Base-by-base conservation (phyloP, 2,888 invertebrate species). In the Drymonia ruficornis region DNA sequence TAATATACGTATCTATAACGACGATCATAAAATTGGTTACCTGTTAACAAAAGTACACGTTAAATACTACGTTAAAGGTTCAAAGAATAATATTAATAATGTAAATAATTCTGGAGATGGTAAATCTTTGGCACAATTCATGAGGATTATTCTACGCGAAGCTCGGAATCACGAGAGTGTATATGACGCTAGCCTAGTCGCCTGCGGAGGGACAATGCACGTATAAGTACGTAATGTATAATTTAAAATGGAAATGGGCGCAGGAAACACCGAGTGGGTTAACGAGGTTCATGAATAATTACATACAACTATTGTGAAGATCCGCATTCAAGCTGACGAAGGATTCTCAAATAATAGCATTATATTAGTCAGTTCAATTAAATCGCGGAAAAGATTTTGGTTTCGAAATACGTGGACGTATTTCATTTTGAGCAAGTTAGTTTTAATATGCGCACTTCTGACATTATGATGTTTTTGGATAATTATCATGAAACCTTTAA, bases 91-190 rank as follows among this genome's bases (percentile, higher is more conserved):
- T 59, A 49, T 49, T 45, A 51, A 19, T 43, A 19, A 18, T 59
- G 46, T 55, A 63, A 61, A 59, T 52, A 56, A 55, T 47, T 63
- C 56, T 63, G 59, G 34, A 56, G 52, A 63, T 55, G 55, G 45
- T 62, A 53, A 47, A 70, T 65, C 55, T 87, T 89, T 89, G 88
- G 88, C 87, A 89, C 89, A 83, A 74, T 67, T 77, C 56, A 74
- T 71, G 67, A 72, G 69, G 70, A 72, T 70, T 70, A 71, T 58
- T 56, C 65, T 73, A 79, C 58, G 80, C 80, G 66, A 83, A 86
- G 86, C 86, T 63, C 61, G 70, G 80, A 75, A 64, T 67, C 79
- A 81, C 80, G 72, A 76, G 76, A 67, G 75, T 68, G 67, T 57
- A 63, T 69, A 65, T 70, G 69, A 72, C 13, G 19, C 9, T 13